Percentiles rank a stretch among this genome's conserved stretches.
These are phyloP conservation scores for Coremacera marginata DNA, from an alignment of 2,888 invertebrate species.

Conservation along the genomic window DNA sequence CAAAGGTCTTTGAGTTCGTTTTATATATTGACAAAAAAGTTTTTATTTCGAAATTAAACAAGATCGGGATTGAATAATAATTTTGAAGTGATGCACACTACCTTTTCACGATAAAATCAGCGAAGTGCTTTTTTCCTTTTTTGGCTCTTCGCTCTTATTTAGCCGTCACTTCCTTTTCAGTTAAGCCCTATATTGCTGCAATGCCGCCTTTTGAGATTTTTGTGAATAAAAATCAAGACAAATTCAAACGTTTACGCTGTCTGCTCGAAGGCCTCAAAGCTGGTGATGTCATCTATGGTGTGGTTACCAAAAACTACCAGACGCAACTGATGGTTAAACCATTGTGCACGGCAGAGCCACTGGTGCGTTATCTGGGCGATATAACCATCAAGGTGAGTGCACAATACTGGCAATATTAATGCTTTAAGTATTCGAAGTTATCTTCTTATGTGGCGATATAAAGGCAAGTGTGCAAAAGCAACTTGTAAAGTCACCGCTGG, in stretches of 20 bases:
- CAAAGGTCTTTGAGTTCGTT: no score
- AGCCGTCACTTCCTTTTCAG: constrained; percentile 41
- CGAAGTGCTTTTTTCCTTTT: no score
- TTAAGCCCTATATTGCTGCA: constrained; percentile 49
- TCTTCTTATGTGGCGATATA: constrained; percentile 50
- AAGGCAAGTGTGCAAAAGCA: constrained; percentile 26
- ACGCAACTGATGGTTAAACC: constrained; percentile 74
- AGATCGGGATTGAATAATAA: no score
- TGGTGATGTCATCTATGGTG: constrained; percentile 85
- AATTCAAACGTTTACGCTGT: constrained; percentile 80
- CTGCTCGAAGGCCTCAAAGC: constrained; percentile 80
- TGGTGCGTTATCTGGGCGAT: constrained; percentile 85
- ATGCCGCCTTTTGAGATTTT: constrained; percentile 91
- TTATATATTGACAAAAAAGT: no score
- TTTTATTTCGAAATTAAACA: no score
- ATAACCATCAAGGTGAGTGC: constrained; percentile 83
- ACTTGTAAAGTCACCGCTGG: constrained; percentile 25
- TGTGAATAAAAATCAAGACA: constrained; percentile 78
- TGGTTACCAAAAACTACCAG: constrained; percentile 78
- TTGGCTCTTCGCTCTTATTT: neutral
- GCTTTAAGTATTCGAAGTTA: neutral
- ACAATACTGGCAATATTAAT: neutral
- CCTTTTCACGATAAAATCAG: no score
- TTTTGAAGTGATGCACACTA: no score
- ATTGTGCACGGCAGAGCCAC: constrained; percentile 84